Evolutionary conservation across 2,113 vertebrate species (phyloP).

Genomic region (Cnemophilus loriae): DNA sequence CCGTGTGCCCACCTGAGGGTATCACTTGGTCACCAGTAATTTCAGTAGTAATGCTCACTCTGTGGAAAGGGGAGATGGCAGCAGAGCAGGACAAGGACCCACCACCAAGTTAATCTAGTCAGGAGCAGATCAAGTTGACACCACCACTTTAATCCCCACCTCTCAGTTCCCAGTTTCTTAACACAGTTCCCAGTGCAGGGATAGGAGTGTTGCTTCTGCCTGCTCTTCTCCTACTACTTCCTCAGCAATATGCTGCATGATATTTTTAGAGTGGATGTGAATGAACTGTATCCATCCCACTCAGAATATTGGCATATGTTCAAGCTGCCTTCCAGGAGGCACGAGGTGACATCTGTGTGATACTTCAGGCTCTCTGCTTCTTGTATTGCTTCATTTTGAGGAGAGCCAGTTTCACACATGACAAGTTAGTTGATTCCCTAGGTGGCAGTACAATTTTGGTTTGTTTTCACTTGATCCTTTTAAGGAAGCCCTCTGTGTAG

Average conservation of each 20-base stretch:
- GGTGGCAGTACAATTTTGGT: neutral
- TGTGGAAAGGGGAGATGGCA: neutral
- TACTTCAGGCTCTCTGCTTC: neutral
- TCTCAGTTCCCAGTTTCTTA: neutral
- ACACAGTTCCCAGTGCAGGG: neutral
- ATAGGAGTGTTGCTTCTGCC: neutral
- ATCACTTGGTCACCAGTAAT: neutral
- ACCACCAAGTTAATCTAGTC: neutral
- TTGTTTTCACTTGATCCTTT: neutral
- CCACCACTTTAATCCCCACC: neutral
- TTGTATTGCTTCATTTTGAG: neutral
- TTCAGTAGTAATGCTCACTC: rapidly evolving
- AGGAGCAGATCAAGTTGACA: neutral
- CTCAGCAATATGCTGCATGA: slow-evolving; percentile 7
- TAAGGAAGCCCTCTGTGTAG: neutral
- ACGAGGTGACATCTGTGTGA: neutral
- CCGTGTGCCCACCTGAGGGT: neutral
- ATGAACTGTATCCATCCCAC: slow-evolving; percentile 5
- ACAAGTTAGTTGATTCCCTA: neutral
- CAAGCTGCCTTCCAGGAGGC: neutral
- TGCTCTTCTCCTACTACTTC: slow-evolving; percentile 2
- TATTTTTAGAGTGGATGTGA: slow-evolving; percentile 39
- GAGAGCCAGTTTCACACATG: neutral
- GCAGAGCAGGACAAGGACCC: neutral
- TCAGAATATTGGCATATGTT: slow-evolving; percentile 1